Evolutionary conservation across 2,888 invertebrate genomes (phyloP).

Genomic region (Chrysotoxum bicinctum): DNA sequence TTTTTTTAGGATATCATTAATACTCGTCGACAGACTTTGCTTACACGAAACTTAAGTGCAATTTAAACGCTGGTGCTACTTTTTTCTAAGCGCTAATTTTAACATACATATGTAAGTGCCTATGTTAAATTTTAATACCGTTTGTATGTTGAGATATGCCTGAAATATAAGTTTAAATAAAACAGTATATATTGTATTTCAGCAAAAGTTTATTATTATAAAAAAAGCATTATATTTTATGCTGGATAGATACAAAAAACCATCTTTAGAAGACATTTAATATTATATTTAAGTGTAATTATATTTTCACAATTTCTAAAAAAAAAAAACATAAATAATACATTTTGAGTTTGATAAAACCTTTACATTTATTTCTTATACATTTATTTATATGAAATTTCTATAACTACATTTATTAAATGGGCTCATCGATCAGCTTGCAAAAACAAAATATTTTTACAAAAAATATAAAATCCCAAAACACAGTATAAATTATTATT

Average conservation of each 20-base stretch:
- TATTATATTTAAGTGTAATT: slow-evolving; percentile 2
- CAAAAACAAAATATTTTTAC: not conserved
- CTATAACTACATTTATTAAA: not conserved
- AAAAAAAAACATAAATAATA: slow-evolving; percentile 19
- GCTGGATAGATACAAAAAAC: slow-evolving; percentile 13
- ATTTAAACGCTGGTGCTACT: no score
- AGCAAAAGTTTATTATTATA: slow-evolving; percentile 12
- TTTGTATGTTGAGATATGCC: no score
- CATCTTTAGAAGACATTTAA: slow-evolving; percentile 19
- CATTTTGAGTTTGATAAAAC: slow-evolving; percentile 51
- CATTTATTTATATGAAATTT: not conserved
- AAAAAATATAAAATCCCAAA: not conserved
- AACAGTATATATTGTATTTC: not conserved
- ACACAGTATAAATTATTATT: not conserved
- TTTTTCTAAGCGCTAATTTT: no score
- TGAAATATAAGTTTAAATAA: not conserved
- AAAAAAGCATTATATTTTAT: slow-evolving; percentile 21
- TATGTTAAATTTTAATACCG: no score
- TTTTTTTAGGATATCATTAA: no score
- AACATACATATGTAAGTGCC: no score
- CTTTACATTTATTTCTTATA: slow-evolving; percentile 27
- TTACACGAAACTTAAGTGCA: no score
- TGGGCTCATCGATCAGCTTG: not conserved
- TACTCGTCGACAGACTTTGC: no score
- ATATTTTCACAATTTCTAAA: not conserved